Base-by-base conservation (phyloP, 2,888 invertebrate species). In the Digitonthophagus gazella region DNA sequence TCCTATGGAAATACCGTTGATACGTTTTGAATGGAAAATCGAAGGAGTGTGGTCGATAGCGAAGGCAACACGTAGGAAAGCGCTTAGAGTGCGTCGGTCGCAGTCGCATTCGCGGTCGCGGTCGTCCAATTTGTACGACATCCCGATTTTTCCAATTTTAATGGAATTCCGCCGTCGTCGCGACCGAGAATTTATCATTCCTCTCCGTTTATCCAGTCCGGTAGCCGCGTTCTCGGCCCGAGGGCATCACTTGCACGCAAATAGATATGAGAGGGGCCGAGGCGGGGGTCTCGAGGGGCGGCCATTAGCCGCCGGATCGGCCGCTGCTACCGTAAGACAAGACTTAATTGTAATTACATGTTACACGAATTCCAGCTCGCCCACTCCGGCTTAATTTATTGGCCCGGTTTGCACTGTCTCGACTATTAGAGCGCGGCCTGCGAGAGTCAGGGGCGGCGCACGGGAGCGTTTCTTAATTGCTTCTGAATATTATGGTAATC, bases 301-400 rank as follows among this genome's bases (percentile, higher is more conserved):
- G 68, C 71, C 68, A 71, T 71, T 71, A 69, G 69, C 66, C 68
- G 58, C 58, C 65, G 58, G 68, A 68, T 67, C 68, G 71, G 68
- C 73, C 68, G 71, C 70, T 74, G 77, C 77, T 76, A 77, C 76
- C 75, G 76, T 77, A 77, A 76, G 78, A 78, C 78, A 77, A 77
- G 76, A 76, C 77, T 78, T 77, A 78, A 78, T 78, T 78, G 78
- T 78, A 78, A 78, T 78, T 78, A 77, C 78, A 77, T 76, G 77
- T 77, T 77, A 77, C 76, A 77, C 76, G 78, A 77, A 78, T 78
- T 76, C 77, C 77, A 77, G 75, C 76, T 78, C 78, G 78, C 78
- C 78, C 78, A 77, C 78, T 75, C 75, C n/a, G 61, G 71, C 76
- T 76, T 78, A 76, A 78, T 78, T 78, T 77, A 77, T 78, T 78